These are phyloP conservation scores for Jaculus jaculus DNA, from an alignment of 2,113 vertebrate species.

Conservation along the genomic window DNA sequence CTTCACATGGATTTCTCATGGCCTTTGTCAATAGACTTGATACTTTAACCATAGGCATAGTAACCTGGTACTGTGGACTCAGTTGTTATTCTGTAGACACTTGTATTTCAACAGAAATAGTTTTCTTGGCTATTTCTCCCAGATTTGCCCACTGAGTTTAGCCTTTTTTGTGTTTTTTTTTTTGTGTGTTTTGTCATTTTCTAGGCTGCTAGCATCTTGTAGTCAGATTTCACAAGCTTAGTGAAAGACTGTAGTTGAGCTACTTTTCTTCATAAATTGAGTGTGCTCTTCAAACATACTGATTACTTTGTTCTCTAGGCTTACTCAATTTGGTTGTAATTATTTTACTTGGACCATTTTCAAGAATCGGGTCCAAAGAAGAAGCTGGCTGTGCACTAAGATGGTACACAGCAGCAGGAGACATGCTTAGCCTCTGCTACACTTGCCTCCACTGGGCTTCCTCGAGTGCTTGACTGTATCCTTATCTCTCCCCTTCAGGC, in stretches of 20 bases:
- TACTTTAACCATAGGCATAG: constrained; percentile 36
- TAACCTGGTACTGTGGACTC: neutral
- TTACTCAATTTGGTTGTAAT: constrained; percentile 39
- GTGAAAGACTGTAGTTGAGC: constrained; percentile 39
- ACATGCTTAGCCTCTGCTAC: neutral
- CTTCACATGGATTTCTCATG: neutral
- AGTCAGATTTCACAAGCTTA: constrained; percentile 19
- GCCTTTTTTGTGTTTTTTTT: neutral
- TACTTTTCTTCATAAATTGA: neutral
- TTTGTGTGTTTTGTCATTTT: constrained; percentile 10
- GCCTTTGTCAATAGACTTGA: constrained; percentile 35
- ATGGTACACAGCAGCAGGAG: neutral
- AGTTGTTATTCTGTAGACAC: neutral
- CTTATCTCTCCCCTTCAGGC: constrained; percentile 12
- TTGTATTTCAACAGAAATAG: neutral
- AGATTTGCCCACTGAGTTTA: neutral
- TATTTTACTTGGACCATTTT: constrained; percentile 50
- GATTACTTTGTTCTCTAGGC: neutral
- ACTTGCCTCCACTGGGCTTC: constrained; percentile 12
- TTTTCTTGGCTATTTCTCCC: constrained; percentile 30
- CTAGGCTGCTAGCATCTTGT: constrained; percentile 63
- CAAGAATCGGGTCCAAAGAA: constrained; percentile 25
- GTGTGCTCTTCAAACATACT: constrained; percentile 9
- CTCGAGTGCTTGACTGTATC: neutral
- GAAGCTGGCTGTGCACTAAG: constrained; percentile 51